These are phyloP conservation scores for Pongo abelii DNA, from an alignment of 2,113 vertebrate genomes.

Conservation along the genomic window DNA sequence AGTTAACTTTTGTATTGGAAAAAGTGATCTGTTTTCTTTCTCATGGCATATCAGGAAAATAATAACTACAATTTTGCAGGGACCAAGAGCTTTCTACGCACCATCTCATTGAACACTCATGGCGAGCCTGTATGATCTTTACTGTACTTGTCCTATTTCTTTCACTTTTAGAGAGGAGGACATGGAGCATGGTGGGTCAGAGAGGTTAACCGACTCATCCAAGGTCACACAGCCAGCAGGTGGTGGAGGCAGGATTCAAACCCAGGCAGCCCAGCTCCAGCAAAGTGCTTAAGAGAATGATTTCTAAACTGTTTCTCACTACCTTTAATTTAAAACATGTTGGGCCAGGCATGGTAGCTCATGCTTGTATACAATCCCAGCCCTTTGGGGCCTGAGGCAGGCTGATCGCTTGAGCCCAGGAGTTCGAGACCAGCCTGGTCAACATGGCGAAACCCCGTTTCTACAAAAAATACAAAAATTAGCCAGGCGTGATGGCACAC, in stretches of 20 bases:
- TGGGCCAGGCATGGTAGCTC: neutral
- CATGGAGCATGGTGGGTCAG: neutral
- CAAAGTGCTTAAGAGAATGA: neutral
- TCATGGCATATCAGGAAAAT: neutral
- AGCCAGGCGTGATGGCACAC: neutral
- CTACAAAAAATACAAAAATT: neutral
- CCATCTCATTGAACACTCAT: neutral
- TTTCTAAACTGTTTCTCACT: neutral
- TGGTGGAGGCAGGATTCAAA: neutral
- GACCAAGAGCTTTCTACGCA: too few relatives aligned
- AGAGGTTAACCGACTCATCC: neutral
- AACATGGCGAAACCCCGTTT: neutral
- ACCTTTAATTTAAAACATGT: neutral
- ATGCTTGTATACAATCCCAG: neutral
- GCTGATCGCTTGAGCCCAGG: neutral
- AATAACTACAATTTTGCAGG: too few relatives aligned
- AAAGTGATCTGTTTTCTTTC: neutral
- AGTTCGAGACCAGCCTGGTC: neutral
- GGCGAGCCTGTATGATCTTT: fast-evolving
- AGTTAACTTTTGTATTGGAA: neutral
- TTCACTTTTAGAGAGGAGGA: neutral
- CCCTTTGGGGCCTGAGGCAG: neutral
- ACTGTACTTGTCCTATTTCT: neutral
- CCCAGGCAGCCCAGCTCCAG: neutral
- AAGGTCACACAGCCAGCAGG: neutral